phyloP scores from a whole-genome alignment of 2,888 invertebrate species.

The Amiota communis region DNA sequence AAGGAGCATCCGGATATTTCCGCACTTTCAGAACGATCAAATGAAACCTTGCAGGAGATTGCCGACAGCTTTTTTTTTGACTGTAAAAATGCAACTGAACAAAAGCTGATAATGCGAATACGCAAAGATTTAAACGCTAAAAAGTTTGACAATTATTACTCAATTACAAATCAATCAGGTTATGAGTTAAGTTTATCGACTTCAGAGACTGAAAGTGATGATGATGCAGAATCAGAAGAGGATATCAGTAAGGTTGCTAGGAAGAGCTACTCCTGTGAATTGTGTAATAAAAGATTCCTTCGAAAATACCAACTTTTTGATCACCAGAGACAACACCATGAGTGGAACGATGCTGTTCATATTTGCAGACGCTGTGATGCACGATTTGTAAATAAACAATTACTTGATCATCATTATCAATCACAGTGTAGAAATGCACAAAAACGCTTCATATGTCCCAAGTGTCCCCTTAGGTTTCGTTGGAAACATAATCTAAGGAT shows the following conservation, averaged over 20 bases:
- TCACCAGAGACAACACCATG: constrained; percentile 64
- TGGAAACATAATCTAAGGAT: constrained; percentile 69
- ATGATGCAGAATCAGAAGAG: not conserved
- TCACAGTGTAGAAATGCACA: constrained; percentile 69
- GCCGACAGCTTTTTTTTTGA: constrained; percentile 65
- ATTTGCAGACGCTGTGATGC: constrained; percentile 76
- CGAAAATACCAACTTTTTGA: constrained; percentile 69
- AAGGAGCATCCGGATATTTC: constrained; percentile 59
- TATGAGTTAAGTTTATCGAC: constrained; percentile 69
- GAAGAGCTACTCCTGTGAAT: constrained; percentile 60
- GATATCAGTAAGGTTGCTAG: not conserved
- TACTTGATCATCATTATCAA: constrained; percentile 75
- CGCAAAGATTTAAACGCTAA: constrained; percentile 55
- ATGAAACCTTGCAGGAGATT: constrained; percentile 45
- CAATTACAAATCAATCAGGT: constrained; percentile 69
- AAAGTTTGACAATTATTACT: constrained; percentile 67
- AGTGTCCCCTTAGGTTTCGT: constrained; percentile 68
- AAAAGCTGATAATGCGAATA: constrained; percentile 54
- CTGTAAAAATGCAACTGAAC: constrained; percentile 48
- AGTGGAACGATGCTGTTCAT: constrained; percentile 74
- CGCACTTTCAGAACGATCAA: constrained; percentile 47
- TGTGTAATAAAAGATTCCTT: constrained; percentile 61
- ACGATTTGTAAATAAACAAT: constrained; percentile 74
- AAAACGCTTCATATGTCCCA: constrained; percentile 67
- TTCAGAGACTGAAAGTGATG: constrained; percentile 60